Percentiles rank a stretch among this genome's conserved stretches.
These are phyloP conservation scores for Apodemia zela DNA, from an alignment of 2,888 invertebrate species.

Conservation along the genomic window DNA sequence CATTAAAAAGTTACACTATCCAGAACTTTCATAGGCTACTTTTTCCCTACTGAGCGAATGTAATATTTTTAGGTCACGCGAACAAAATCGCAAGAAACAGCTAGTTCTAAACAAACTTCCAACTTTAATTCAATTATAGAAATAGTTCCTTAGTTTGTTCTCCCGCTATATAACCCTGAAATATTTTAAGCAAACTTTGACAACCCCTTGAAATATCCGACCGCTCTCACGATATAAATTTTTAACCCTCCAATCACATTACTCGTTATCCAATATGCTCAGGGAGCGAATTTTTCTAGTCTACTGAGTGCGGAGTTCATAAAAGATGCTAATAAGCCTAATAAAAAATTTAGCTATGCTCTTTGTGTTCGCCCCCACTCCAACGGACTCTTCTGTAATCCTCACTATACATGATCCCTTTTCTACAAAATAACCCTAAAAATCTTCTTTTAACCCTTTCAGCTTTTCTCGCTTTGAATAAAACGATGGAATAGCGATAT, in stretches of 20 bases:
- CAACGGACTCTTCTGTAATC: slow-evolving; percentile 44
- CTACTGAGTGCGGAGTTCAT: slow-evolving; percentile 29
- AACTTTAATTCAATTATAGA: not conserved
- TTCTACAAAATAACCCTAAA: slow-evolving; percentile 20
- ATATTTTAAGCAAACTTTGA: slow-evolving; percentile 10
- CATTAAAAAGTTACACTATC: too few species aligned
- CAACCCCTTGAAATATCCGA: slow-evolving; percentile 6
- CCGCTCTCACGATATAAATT: slow-evolving; percentile 6
- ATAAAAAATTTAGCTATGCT: slow-evolving; percentile 53
- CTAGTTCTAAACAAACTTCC: too few species aligned
- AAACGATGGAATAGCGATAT: slow-evolving; percentile 50
- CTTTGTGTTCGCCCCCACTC: slow-evolving; percentile 44
- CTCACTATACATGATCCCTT: slow-evolving; percentile 30
- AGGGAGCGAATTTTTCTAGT: slow-evolving; percentile 26
- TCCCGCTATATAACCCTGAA: not conserved
- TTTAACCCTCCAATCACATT: slow-evolving; percentile 23
- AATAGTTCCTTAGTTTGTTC: not conserved
- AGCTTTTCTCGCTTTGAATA: slow-evolving; percentile 39
- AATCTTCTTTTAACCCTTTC: slow-evolving; percentile 45
- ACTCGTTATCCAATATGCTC: slow-evolving; percentile 23
- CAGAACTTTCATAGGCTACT: too few species aligned
- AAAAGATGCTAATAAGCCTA: slow-evolving; percentile 46
- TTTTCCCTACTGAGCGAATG: too few species aligned
- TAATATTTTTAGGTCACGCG: too few species aligned
- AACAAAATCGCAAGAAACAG: too few species aligned